Percentiles rank a stretch among this genome's conserved stretches.
These are phyloP conservation scores for Dipus sagitta DNA, from an alignment of 2,797 vertebrate species.

Conservation along the genomic window DNA sequence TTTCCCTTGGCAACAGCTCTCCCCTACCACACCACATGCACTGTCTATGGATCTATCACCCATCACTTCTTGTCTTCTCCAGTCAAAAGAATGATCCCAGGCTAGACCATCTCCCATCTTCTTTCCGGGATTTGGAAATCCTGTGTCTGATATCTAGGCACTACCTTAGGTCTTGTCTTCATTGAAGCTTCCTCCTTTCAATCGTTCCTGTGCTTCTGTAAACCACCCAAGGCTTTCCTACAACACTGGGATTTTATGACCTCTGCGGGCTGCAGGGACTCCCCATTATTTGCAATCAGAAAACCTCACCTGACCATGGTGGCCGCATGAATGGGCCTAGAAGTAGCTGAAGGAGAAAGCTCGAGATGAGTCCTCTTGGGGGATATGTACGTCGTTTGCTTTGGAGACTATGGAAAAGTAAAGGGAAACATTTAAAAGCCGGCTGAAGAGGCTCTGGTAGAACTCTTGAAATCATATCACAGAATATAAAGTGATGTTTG, in stretches of 20 bases:
- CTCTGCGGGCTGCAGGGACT: neutral
- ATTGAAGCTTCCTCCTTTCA: neutral
- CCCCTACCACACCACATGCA: neutral
- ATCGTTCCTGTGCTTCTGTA: neutral
- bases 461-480: constrained; percentile 59
- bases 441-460: neutral
- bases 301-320: neutral
- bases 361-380: neutral
- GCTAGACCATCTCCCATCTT: neutral
- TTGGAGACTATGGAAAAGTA: constrained; percentile 8
- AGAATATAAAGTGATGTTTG: constrained; percentile 48
- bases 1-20: neutral
- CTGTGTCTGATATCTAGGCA: neutral
- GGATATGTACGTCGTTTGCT: neutral
- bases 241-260: neutral
- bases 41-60: neutral
- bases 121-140: neutral
- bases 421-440: constrained; percentile 36
- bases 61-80: neutral
- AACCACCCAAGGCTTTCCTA: neutral
- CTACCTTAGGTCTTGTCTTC: neutral
- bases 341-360: neutral
- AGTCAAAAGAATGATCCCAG: neutral
- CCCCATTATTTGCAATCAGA: constrained; percentile 18
- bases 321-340: neutral